Percentiles rank a stretch among this genome's conserved stretches.
phyloP scores from a whole-genome alignment of 2,113 vertebrate species.

The Nothoprocta perdicaria region DNA sequence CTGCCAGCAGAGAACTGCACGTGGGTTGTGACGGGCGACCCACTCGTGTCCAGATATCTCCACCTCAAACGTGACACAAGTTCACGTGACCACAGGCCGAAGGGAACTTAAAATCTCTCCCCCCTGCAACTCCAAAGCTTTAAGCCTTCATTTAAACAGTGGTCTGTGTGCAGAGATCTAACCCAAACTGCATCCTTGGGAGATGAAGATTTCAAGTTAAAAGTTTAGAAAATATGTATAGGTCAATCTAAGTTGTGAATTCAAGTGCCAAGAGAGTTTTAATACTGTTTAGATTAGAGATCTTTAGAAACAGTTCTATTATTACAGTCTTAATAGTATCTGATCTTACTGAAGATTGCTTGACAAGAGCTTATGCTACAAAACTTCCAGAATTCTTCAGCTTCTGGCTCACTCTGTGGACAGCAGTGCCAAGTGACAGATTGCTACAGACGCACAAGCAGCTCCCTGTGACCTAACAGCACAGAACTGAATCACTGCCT shows the following conservation, averaged over 20 bases:
- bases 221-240: not conserved
- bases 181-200: slow-evolving; percentile 9
- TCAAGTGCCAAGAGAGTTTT: not conserved
- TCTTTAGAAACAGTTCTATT: not conserved
- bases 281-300: not conserved
- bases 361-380: not conserved
- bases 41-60: not conserved
- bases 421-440: not conserved
- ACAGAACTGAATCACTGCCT: not conserved
- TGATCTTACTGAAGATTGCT: not conserved
- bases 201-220: not conserved
- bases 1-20: not conserved
- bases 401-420: not conserved
- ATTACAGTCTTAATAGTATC: not conserved
- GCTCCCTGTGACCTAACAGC: not conserved
- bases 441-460: not conserved
- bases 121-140: not conserved
- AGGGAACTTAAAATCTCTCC: not conserved
- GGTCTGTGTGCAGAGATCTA: slow-evolving; percentile 6
- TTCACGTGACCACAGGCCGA: not conserved
- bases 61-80: not conserved
- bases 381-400: not conserved
- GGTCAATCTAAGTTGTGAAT: not conserved
- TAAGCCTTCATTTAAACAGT: not conserved
- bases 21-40: not conserved